Percentiles rank a stretch among this genome's conserved stretches.
Evolutionary conservation across 2,888 invertebrate genomes (phyloP).

Genomic region (Tachystola acroxantha): DNA sequence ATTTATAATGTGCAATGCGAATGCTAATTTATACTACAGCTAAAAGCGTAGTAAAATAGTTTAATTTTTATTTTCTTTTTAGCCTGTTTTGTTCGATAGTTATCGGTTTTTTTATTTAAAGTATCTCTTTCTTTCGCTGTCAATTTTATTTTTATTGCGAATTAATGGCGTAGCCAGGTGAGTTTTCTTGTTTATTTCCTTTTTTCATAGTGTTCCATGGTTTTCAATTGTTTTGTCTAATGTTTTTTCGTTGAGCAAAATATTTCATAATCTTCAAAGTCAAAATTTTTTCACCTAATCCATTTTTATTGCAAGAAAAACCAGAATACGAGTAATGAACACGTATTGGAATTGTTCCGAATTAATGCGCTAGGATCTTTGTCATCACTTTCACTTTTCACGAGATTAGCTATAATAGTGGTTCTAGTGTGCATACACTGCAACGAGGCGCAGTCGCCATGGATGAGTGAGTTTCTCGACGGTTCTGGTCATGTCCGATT

Average conservation of each 20-base stretch:
- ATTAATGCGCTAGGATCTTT: conserved; percentile 75
- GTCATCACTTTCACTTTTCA: conserved; percentile 77
- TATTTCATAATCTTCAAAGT: conserved; percentile 64
- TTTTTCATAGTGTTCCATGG: conserved; percentile 68
- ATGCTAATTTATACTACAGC: too few species aligned
- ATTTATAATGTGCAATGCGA: too few species aligned
- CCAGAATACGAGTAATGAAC: conserved; percentile 73
- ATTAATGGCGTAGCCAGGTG: conserved; percentile 79
- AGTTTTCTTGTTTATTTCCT: conserved; percentile 76
- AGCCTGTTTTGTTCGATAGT: too few species aligned
- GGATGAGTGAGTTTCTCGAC: conserved; percentile 73
- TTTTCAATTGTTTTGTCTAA: conserved; percentile 74
- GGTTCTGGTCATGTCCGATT: conserved; percentile 38
- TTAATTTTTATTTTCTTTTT: too few species aligned
- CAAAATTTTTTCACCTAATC: conserved; percentile 71
- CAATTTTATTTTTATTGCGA: conserved; percentile 74
- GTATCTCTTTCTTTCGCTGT: too few species aligned
- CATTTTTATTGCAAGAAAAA: conserved; percentile 65
- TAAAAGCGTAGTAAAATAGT: too few species aligned
- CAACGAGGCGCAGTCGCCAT: conserved; percentile 60
- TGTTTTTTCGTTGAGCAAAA: conserved; percentile 72
- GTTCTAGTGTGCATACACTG: conserved; percentile 51
- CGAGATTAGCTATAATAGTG: conserved; percentile 63
- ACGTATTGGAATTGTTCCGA: conserved; percentile 76
- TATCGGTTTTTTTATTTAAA: too few species aligned